Evolutionary conservation across 2,888 invertebrate genomes (phyloP), one percentile per base, ranked within the genome.

Genomic region (Eulithis testata): DNA sequence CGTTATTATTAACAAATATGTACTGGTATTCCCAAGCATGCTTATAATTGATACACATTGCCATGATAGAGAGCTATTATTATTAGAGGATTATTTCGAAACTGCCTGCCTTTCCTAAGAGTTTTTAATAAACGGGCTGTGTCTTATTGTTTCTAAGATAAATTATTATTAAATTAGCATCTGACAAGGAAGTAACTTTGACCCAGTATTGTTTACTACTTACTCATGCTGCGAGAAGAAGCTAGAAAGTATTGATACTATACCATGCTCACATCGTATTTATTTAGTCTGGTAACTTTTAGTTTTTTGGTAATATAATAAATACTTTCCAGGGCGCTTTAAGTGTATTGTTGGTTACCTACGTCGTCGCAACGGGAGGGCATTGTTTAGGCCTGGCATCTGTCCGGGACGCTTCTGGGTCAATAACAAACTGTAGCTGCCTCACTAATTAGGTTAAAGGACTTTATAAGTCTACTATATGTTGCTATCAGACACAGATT

Each of bases 371-470:
- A 59, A 66, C 66, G 61, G 72, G 70, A 63, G 52, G 52, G 60
- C 57, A 65, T 70, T 70, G 69, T 68, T 69, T 55, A 65, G 57
- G 52, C 50, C 55, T 47, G 57, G 47, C 60, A 70, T 51, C 70
- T 73, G 69, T 45, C 63, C 47, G 51, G 64, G 72, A 69, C 65
- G 52, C 63, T 63, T 60, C 60, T 68, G 31, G 67, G 70, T 68
- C 70, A 69, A 68, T 68, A 68, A 56, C 60, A 66, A 62, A 70
- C 62, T 50, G 65, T 55, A 45, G 58, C 45, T 59, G 62, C 45
- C 60, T 63, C 57, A 58, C 61, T 65, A 57, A 56, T 55, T 61
- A 67, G 21, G 64, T 65, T 63, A 60, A 56, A 69, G 60, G 63
- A 53, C 52, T 61, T 44, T 45, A 49, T 7, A 45, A 43, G 61